Evolutionary conservation across 2,113 vertebrate genomes (phyloP).

Genomic region (Propithecus coquereli): DNA sequence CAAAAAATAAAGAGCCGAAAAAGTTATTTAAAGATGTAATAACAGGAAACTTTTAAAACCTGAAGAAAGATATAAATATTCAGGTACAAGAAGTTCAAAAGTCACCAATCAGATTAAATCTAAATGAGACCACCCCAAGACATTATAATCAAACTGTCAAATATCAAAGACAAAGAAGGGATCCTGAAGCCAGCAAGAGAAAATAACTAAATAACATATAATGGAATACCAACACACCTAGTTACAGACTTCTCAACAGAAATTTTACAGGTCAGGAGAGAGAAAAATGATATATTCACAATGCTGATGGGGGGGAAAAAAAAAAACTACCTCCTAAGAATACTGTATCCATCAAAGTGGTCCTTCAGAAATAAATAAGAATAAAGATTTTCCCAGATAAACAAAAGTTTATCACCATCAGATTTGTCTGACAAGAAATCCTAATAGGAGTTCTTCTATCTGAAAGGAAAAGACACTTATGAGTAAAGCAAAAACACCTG

Average conservation of each 20-base stretch:
- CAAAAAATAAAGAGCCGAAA: not conserved
- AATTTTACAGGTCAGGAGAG: not conserved
- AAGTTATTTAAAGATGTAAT: not conserved
- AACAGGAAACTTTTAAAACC: not conserved
- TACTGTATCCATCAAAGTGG: not conserved
- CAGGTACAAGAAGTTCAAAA: not conserved
- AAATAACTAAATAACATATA: not conserved
- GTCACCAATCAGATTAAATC: not conserved
- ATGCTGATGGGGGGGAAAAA: not conserved
- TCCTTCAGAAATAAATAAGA: not conserved
- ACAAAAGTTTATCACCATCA: not conserved
- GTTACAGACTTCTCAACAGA: not conserved
- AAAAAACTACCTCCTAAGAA: not conserved
- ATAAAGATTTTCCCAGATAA: not conserved
- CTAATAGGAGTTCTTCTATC: not conserved
- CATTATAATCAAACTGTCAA: not conserved
- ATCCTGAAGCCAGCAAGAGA: not conserved
- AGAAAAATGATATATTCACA: not conserved
- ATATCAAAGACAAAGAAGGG: not conserved
- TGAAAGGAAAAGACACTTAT: not conserved
- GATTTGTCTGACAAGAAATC: not conserved
- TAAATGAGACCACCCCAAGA: not conserved
- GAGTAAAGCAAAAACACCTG: not conserved
- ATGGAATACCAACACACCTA: not conserved
- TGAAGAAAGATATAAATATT: not conserved